phyloP scores from a whole-genome alignment of 2,113 vertebrate genomes.

The Urocynchramus pylzowi region DNA sequence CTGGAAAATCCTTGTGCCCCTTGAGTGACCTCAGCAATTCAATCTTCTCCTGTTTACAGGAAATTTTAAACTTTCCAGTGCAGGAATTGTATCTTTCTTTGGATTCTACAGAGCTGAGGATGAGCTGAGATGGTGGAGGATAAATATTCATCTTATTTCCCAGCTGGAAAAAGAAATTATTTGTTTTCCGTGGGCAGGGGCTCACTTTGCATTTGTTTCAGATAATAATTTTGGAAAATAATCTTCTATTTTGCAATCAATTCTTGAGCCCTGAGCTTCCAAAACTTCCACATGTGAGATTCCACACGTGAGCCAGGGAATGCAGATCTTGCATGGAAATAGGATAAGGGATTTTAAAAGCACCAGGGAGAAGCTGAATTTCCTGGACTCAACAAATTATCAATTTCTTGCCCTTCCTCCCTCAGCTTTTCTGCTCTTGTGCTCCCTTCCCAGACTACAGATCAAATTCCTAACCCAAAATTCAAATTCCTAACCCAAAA shows the following conservation, averaged over 20 bases:
- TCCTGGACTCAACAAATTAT: neutral
- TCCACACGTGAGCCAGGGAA: fast-evolving
- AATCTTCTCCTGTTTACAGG: neutral
- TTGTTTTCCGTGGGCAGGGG: neutral
- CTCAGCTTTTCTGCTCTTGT: neutral
- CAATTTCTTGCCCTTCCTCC: neutral
- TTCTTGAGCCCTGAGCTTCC: neutral
- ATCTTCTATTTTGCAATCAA: neutral
- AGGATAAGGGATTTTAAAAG: neutral
- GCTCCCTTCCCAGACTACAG: neutral
- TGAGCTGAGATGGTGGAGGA: too few species aligned
- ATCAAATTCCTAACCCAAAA: neutral
- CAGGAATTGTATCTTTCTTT: neutral
- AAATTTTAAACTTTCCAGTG: neutral
- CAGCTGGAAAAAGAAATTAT: neutral
- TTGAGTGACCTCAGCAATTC: fast-evolving
- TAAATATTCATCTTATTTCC: neutral
- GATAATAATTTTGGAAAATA: neutral
- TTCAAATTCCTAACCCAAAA: neutral
- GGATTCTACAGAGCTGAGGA: neutral
- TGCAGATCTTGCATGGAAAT: neutral
- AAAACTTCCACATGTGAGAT: neutral
- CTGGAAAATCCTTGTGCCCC: neutral
- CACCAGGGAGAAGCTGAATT: neutral
- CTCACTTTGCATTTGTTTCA: neutral